Evolutionary conservation across 2,113 vertebrate species (phyloP).

Genomic region (Xenopus laevis): DNA sequence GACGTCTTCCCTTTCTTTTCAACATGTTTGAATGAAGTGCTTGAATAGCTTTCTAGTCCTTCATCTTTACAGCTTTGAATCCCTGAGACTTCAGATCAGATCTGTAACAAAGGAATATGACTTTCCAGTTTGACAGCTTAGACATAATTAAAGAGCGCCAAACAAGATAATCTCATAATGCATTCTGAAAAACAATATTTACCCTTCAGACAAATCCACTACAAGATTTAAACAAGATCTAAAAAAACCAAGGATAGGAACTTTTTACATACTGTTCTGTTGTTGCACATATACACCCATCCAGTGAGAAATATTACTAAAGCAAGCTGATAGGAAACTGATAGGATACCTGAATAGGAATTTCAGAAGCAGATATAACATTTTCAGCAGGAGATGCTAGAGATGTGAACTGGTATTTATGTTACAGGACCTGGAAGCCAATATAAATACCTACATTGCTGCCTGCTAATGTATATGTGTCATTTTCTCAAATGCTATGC

Average conservation of each 20-base stretch:
- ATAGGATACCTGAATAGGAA: constrained; percentile 17
- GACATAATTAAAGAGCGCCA: constrained; percentile 70
- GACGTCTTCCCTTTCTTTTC: constrained; percentile 51
- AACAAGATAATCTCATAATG: constrained; percentile 65
- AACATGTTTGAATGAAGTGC: constrained; percentile 59
- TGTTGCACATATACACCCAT: constrained; percentile 23
- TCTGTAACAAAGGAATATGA: constrained; percentile 70
- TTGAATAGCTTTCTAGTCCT: constrained; percentile 64
- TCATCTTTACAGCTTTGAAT: constrained; percentile 72
- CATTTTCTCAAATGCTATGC: no score
- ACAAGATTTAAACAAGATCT: constrained; percentile 60
- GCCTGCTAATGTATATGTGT: no score
- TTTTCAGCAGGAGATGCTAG: not conserved
- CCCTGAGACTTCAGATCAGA: constrained; percentile 63
- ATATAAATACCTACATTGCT: no score
- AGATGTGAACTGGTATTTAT: not conserved
- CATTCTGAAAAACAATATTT: constrained; percentile 64
- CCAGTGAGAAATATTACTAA: constrained; percentile 17
- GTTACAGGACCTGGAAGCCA: no score
- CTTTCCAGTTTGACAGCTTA: constrained; percentile 62
- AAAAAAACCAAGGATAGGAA: constrained; percentile 50
- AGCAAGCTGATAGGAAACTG: constrained; percentile 16
- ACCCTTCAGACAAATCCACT: constrained; percentile 62
- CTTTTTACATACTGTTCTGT: constrained; percentile 30
- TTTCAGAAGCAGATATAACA: constrained; percentile 1